These are phyloP conservation scores for Pachydiplax longipennis DNA, from an alignment of 2,888 invertebrate species.

Conservation along the genomic window DNA sequence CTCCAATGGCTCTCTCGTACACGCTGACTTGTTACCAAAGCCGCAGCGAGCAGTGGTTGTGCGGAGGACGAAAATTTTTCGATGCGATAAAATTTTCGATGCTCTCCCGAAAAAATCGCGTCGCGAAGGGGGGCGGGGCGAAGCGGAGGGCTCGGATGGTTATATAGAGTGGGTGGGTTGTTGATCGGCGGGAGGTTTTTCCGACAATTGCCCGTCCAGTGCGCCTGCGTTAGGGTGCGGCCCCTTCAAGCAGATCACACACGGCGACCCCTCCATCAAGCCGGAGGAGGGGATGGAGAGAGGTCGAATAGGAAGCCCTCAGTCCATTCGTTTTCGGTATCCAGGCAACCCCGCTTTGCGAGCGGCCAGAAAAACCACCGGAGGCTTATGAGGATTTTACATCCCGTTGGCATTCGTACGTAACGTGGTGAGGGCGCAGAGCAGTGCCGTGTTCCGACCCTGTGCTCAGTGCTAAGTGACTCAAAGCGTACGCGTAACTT, in stretches of 20 bases:
- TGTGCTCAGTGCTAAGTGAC: neutral
- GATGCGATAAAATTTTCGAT: neutral
- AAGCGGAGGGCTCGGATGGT: neutral
- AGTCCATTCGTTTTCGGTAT: constrained; percentile 43
- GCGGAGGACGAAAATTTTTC: neutral
- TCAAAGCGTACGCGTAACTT: neutral
- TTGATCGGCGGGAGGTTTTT: constrained; percentile 31
- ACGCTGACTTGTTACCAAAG: neutral
- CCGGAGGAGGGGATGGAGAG: neutral
- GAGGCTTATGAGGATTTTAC: neutral
- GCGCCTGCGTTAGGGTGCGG: constrained; percentile 13
- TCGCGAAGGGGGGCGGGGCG: neutral
- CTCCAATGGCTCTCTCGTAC: neutral
- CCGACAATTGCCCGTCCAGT: constrained; percentile 21
- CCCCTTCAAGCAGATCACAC: neutral
- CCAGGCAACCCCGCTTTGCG: constrained; percentile 37
- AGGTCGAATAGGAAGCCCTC: neutral
- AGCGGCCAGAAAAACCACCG: neutral
- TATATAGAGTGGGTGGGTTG: neutral
- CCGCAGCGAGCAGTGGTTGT: neutral
- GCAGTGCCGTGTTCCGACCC: neutral
- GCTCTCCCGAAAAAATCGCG: neutral
- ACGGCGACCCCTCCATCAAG: neutral
- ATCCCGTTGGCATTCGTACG: neutral
- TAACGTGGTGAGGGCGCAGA: neutral